Evolutionary conservation across 2,113 vertebrate genomes (phyloP), one percentile per base, ranked within the genome.

Genomic region (Eudyptes chrysolophus): DNA sequence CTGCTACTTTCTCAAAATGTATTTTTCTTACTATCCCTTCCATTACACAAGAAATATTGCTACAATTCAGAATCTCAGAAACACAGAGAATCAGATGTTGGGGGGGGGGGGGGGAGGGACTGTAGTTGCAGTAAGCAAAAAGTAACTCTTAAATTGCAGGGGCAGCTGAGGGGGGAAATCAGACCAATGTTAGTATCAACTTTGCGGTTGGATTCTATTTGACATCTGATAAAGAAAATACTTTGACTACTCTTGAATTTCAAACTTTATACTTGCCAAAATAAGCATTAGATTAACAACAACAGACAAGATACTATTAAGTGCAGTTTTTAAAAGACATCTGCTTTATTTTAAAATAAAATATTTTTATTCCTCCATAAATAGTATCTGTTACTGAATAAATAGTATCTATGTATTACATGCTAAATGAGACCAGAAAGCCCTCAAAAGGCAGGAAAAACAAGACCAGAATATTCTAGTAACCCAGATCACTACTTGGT

Each of bases 101-200:
- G 24, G 7, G 16, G 7, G 2, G 12, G 13, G 12, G 9, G 24
- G 7, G 49, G 1, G 22, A 9, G 13, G 7, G 2, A 42, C 6
- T 42, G 13, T 19, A 65, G 36, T 2, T 61, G 24, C 7, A 48
- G 13, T 20, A 70, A 10, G 21, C 30, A 78, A 74, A 77, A 70
- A 66, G 15, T 49, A 68, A 38, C 20, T 49, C 11, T 62, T 32
- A 60, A 57, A 80, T 11, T 48, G 32, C 6, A 4, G 13, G 27
- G 1, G 0, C 4, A 8, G 34, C 19, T n/a, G 18, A 57, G 11
- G 10, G 6, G 2, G 38, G 3, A 66, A 82, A 68, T 19, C 11
- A 42, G n/a, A 68, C 12, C 46, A 5, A 1, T 24, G 40, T 1
- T 9, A 9, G 11, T 24, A 68, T n/a, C 26, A 65, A 29, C 21